Conservation (phyloP, 2,113 vertebrate species). For the Alethe diademata region DNA sequence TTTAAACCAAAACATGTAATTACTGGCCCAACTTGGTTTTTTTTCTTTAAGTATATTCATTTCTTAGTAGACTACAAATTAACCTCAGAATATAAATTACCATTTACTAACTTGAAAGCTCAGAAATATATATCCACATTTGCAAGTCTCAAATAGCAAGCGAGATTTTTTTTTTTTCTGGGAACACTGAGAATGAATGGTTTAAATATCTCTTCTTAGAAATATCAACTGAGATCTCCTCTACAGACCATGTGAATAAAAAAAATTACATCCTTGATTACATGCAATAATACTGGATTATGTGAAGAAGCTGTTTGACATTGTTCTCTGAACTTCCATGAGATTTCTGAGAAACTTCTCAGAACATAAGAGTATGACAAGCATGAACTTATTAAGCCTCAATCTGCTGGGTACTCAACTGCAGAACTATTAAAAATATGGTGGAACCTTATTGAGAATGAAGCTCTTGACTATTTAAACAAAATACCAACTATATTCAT, state of each 20-base stretch:
- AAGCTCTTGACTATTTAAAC: background rate
- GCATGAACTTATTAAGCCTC: background rate
- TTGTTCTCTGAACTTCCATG: background rate
- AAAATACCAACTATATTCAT: background rate
- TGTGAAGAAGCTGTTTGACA: background rate
- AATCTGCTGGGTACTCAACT: background rate
- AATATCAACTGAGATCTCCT: background rate
- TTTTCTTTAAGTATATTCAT: background rate
- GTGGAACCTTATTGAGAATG: background rate
- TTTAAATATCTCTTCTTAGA: background rate
- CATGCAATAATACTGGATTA: background rate
- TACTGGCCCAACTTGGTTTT: background rate
- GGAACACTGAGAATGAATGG: background rate
- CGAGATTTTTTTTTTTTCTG: background rate
- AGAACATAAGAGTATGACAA: background rate
- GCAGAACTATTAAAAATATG: background rate
- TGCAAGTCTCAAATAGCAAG: background rate
- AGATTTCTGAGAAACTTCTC: background rate
- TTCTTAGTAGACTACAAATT: background rate
- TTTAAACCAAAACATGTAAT: background rate
- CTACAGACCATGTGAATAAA: background rate
- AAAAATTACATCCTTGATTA: background rate
- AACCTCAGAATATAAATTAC: background rate
- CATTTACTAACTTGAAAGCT: background rate
- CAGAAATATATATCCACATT: background rate